Conservation (phyloP, 2,113 vertebrate species). For the Ailurus styani region DNA sequence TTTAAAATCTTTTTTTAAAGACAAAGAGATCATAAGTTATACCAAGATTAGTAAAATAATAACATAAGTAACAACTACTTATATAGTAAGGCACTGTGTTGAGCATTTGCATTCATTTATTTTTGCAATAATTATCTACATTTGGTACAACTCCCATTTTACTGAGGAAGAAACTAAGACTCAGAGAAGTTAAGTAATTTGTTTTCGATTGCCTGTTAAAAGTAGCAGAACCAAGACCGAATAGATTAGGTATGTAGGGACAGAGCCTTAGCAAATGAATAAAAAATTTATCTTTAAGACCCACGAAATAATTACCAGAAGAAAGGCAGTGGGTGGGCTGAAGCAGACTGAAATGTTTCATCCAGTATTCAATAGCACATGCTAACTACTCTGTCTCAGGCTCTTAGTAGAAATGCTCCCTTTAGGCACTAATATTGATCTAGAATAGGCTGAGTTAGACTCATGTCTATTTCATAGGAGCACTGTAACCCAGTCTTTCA, state of each 20-base stretch:
- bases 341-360: neutral
- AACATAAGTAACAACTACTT: neutral
- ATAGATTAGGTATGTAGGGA: neutral
- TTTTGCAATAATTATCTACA: neutral
- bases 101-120: neutral
- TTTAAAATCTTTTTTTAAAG: neutral
- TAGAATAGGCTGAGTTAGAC: neutral
- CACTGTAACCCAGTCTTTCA: neutral
- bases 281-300: neutral
- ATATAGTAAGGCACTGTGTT: neutral
- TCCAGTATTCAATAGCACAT: neutral
- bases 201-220: neutral
- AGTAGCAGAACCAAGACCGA: neutral
- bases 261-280: neutral
- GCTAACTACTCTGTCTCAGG: neutral
- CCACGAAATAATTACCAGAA: neutral
- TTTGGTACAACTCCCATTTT: neutral
- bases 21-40: neutral
- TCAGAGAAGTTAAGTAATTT: neutral
- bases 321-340: neutral
- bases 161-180: neutral
- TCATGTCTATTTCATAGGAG: neutral
- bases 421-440: neutral
- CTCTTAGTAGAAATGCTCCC: neutral
- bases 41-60: neutral